Conservation (phyloP, 30 jellyfish, hydroid and myxozoan species). For the Chironex yamaguchii region DNA sequence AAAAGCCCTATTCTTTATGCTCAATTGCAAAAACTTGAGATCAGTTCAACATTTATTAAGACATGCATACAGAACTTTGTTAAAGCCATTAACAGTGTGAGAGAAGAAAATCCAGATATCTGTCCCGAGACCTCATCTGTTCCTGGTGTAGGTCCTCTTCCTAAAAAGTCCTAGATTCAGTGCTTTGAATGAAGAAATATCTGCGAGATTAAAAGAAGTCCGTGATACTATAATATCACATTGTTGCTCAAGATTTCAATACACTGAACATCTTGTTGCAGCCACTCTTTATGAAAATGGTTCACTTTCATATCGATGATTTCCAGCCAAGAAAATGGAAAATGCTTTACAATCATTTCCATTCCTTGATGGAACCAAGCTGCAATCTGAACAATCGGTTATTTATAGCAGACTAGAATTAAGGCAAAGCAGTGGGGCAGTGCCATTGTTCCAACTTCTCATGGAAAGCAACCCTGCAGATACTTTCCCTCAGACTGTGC, state of each 20-base stretch:
- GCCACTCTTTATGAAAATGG: conserved; percentile 23
- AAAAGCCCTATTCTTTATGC: conserved; percentile 54
- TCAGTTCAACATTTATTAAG: conserved; percentile 35
- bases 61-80: conserved; percentile 1
- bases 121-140: too few species aligned
- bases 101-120: conserved; percentile 20
- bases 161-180: conserved; percentile 17
- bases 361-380: conserved; percentile 3
- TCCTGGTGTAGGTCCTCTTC: too few species aligned
- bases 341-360: conserved; percentile 28
- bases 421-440: conserved; percentile 17
- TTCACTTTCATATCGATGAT: too few species aligned
- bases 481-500: conserved; percentile 1
- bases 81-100: conserved; percentile 13
- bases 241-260: conserved; percentile 11
- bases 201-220: conserved; percentile 36
- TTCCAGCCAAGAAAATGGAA: too few species aligned
- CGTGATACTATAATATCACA: conserved; percentile 32
- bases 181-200: conserved; percentile 22
- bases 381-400: conserved; percentile 5
- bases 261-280: conserved; percentile 35
- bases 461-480: conserved; percentile 20
- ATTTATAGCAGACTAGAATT: conserved; percentile 23
- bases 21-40: conserved; percentile 54
- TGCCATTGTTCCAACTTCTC: conserved; percentile 28